These are phyloP conservation scores for Progne subis DNA, from an alignment of 2,113 vertebrate species.

Conservation along the genomic window DNA sequence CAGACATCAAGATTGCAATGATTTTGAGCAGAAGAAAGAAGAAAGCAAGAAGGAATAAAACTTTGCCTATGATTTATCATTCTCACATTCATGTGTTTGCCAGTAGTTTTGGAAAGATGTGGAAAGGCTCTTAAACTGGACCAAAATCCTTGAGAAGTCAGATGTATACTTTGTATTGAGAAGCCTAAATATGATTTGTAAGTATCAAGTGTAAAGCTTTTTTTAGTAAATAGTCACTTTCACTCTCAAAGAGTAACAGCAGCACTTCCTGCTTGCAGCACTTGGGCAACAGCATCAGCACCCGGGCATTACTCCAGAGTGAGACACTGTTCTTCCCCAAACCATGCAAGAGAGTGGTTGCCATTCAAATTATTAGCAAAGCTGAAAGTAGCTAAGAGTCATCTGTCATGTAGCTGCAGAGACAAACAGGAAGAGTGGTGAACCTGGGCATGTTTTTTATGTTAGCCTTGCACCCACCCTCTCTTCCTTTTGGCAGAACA, in stretches of 20 bases:
- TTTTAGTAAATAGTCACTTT: background rate
- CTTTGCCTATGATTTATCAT: background rate
- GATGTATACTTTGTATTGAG: background rate
- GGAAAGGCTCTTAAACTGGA: background rate
- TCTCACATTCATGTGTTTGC: background rate
- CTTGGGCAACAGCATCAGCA: background rate
- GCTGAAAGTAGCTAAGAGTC: slow-evolving; percentile 30
- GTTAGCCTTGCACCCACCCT: slow-evolving; percentile 16
- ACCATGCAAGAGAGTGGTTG: background rate
- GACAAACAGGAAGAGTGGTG: slow-evolving; percentile 63
- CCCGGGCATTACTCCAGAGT: background rate
- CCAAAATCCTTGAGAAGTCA: background rate
- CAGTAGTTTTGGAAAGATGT: background rate
- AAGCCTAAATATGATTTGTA: background rate
- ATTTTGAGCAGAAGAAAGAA: background rate
- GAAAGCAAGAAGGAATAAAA: background rate
- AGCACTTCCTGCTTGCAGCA: background rate
- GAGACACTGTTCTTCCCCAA: background rate
- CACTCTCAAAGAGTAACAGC: background rate
- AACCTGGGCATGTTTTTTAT: slow-evolving; percentile 35
- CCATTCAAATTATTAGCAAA: slow-evolving; percentile 31
- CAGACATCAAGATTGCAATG: background rate
- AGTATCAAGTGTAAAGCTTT: background rate
- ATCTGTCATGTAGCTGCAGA: slow-evolving; percentile 41
- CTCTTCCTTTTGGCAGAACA: slow-evolving; percentile 60